phyloP scores from a whole-genome alignment of 2,797 vertebrate genomes.

The Acipenser transmontanus region DNA sequence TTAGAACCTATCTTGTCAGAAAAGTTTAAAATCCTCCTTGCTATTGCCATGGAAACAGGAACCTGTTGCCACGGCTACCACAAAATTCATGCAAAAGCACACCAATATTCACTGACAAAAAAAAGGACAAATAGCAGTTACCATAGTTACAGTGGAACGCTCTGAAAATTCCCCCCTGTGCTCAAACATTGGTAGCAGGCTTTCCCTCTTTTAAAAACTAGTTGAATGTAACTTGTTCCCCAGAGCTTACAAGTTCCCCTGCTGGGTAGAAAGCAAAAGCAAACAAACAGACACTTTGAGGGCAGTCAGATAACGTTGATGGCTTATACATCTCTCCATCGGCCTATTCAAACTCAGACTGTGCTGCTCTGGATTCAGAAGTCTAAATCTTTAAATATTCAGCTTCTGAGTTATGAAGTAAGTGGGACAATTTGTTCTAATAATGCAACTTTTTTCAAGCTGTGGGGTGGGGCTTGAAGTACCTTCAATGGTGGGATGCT shows the following conservation, averaged over 20 bases:
- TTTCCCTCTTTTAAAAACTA: conserved; percentile 24
- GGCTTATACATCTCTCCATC: conserved; percentile 21
- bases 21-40: conserved; percentile 30
- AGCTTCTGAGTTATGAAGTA: not conserved
- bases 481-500: no score
- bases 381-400: conserved; percentile 10
- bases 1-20: conserved; percentile 27
- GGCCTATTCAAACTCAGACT: conserved; percentile 18
- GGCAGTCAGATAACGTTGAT: conserved; percentile 27
- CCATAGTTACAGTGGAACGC: conserved; percentile 34
- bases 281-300: conserved; percentile 27
- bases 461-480: no score
- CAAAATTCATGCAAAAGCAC: conserved; percentile 37
- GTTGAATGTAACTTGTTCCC: conserved; percentile 31
- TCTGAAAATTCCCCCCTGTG: conserved; percentile 29
- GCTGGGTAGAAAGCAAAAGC: conserved; percentile 29
- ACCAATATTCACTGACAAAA: conserved; percentile 37
- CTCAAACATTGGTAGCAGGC: conserved; percentile 18
- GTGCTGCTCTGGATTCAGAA: conserved; percentile 4
- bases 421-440: not conserved
- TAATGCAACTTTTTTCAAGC: no score
- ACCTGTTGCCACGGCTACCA: conserved; percentile 36
- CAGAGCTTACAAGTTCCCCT: conserved; percentile 35
- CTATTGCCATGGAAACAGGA: conserved; percentile 3
- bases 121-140: conserved; percentile 34